phyloP scores from a whole-genome alignment of 2,113 vertebrate species.

The Conger conger region DNA sequence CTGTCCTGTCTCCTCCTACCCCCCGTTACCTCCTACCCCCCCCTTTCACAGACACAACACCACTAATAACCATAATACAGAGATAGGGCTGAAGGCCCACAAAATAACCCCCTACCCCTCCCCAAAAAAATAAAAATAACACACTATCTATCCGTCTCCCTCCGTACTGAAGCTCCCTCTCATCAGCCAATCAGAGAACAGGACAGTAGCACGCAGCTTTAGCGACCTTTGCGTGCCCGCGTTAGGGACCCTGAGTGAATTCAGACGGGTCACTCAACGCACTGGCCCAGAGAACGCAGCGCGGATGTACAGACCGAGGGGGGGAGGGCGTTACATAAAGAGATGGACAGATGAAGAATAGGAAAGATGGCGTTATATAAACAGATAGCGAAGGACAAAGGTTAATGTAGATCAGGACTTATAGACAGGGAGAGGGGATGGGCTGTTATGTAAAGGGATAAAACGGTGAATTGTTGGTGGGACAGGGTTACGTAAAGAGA shows the following conservation, averaged over 20 bases:
- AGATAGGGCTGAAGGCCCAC: background rate
- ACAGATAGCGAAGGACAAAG: slow-evolving; percentile 65
- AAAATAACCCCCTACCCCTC: background rate
- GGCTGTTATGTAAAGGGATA: slow-evolving; percentile 67
- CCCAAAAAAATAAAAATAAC: background rate
- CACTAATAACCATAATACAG: slow-evolving; percentile 22
- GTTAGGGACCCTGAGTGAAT: no score
- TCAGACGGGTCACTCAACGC: background rate
- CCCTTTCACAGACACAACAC: slow-evolving; percentile 6
- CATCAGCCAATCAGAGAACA: background rate
- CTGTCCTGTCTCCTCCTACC: slow-evolving; percentile 51
- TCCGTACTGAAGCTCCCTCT: background rate
- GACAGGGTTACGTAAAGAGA: slow-evolving; percentile 66
- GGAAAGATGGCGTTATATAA: slow-evolving; percentile 65
- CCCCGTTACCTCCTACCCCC: background rate
- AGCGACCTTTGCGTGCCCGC: background rate
- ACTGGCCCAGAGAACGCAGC: background rate
- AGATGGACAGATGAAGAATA: slow-evolving; percentile 52
- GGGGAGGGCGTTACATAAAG: slow-evolving; percentile 59
- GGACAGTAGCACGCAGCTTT: background rate
- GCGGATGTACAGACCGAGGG: background rate
- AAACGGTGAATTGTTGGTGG: slow-evolving; percentile 60
- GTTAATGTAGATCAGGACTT: slow-evolving; percentile 68
- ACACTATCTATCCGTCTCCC: background rate
- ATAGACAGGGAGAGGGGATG: slow-evolving; percentile 52